These are phyloP conservation scores for Papilio helenus DNA, from an alignment of 1,140 invertebrate species.

Conservation along the genomic window DNA sequence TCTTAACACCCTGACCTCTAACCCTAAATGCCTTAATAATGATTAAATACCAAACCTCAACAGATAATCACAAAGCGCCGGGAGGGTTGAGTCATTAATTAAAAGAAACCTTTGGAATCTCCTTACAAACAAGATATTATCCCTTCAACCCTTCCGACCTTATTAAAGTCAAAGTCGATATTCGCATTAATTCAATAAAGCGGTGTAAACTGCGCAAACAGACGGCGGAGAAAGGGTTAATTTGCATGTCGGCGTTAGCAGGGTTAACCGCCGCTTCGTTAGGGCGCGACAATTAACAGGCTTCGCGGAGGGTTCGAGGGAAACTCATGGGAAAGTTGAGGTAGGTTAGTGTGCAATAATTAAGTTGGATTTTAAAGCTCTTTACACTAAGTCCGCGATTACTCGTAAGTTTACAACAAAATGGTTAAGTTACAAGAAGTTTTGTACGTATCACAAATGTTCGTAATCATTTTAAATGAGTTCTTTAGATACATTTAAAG, in stretches of 20 bases:
- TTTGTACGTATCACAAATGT: neutral
- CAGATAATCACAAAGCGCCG: constrained; percentile 67
- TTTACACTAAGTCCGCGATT: constrained; percentile 43
- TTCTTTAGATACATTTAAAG: constrained; percentile 29
- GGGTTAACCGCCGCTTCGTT: constrained; percentile 80
- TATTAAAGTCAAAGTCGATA: constrained; percentile 66
- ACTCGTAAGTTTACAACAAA: neutral
- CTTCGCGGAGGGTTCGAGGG: constrained; percentile 56
- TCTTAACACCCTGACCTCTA: constrained; percentile 51
- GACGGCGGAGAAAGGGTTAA: constrained; percentile 78
- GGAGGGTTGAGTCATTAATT: constrained; percentile 78
- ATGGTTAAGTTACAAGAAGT: neutral
- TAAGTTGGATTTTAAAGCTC: constrained; percentile 45
- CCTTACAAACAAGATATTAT: constrained; percentile 79
- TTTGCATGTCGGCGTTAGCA: constrained; percentile 77
- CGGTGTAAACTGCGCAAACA: constrained; percentile 73
- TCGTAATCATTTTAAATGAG: constrained; percentile 16
- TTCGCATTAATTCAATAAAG: constrained; percentile 80
- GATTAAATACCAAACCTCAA: constrained; percentile 65
- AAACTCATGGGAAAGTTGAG: constrained; percentile 76
- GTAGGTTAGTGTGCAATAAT: constrained; percentile 71
- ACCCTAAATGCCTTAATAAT: constrained; percentile 57
- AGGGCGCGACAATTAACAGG: constrained; percentile 76
- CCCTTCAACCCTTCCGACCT: constrained; percentile 67
- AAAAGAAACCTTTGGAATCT: constrained; percentile 68